Evolutionary conservation across 2,113 vertebrate species (phyloP).

Genomic region (Hystrix cristata): DNA sequence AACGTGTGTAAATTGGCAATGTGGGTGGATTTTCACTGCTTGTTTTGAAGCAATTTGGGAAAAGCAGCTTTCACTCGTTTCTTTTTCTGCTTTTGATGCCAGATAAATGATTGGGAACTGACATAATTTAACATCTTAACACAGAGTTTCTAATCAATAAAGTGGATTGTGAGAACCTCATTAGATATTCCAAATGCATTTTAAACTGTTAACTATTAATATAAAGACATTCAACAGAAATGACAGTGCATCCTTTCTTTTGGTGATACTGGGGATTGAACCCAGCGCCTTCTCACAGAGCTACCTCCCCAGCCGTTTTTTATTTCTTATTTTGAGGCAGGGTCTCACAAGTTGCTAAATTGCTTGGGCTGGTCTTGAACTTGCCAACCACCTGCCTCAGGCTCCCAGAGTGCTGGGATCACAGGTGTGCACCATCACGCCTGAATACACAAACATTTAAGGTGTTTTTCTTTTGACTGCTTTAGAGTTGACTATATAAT

Average conservation of each 20-base stretch:
- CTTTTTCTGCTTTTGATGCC: background rate
- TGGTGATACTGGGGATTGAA: background rate
- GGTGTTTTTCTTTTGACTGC: background rate
- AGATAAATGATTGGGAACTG: background rate
- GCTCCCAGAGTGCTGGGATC: background rate
- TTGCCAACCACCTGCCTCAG: background rate
- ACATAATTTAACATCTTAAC: background rate
- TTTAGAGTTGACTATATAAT: background rate
- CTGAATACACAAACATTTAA: background rate
- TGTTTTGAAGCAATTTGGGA: background rate
- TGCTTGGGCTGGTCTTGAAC: background rate
- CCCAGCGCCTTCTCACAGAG: background rate
- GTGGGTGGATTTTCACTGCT: fast-evolving
- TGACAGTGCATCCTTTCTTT: background rate
- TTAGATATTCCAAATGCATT: background rate
- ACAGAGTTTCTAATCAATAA: background rate
- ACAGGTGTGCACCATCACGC: background rate
- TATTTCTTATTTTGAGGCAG: background rate
- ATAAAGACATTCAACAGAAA: background rate
- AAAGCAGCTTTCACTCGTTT: background rate
- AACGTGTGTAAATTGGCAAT: background rate
- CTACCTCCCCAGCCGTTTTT: background rate
- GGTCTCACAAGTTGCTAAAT: background rate
- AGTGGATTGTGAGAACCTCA: background rate
- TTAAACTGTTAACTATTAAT: constrained; percentile 34